Evolutionary conservation across 2,113 vertebrate genomes (phyloP), one percentile per base, ranked within the genome.

Genomic region (Zeus faber): DNA sequence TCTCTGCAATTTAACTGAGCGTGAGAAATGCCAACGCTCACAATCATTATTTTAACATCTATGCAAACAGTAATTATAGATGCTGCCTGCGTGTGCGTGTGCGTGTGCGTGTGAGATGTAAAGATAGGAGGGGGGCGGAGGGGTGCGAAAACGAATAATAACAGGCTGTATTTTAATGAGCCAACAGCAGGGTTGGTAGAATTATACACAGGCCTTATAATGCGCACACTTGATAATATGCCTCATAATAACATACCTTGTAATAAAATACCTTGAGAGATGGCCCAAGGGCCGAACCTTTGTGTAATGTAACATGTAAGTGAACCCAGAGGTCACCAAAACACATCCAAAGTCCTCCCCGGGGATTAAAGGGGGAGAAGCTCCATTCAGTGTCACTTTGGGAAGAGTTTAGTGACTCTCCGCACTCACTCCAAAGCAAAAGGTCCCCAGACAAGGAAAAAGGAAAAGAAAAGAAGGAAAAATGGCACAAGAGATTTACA

Each of bases 221-320:
- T n/a, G n/a, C n/a, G n/a, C n/a, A n/a, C n/a, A n/a, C n/a, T n/a
- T n/a, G n/a, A n/a, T n/a, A n/a, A n/a, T n/a, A n/a, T n/a, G n/a
- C n/a, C n/a, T n/a, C n/a, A n/a, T n/a, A 66, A 4, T n/a, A 37
- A 9, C 13, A 37, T n/a, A 37, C 33, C 13, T 37, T 37, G 4
- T 37, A 4, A 37, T 37, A 37, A 37, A 37, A 37, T 37, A 14
- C 33, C 33, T 14, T 37, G n/a, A 83, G 49, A 48, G 63, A 73
- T 62, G 58, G 67, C 43, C n/a, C 68, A 75, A 49, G 45, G 74
- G 59, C 70, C 58, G 63, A 77, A 65, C 62, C 74, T 70, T 64
- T 80, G 82, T 75, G 76, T 75, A 80, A 77, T 78, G 77, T 84
- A 81, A 84, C 84, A 78, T 81, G 76, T 72, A 76, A 65, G 23